These are phyloP conservation scores for Neogobius melanostomus DNA, from an alignment of 2,113 vertebrate genomes.

Conservation along the genomic window DNA sequence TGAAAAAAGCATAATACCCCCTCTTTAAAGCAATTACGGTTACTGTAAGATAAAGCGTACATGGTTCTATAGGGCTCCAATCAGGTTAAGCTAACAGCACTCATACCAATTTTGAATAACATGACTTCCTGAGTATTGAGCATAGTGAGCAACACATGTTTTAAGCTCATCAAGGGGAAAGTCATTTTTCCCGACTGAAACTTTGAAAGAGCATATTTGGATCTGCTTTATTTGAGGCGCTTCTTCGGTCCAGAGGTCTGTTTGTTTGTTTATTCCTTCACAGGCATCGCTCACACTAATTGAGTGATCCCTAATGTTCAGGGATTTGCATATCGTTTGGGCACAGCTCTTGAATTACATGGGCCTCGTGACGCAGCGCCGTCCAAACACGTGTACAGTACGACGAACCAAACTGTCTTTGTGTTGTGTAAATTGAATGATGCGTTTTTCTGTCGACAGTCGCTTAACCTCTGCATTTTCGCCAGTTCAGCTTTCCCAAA, in stretches of 20 bases:
- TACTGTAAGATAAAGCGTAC: not conserved
- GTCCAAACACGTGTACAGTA: too few species aligned
- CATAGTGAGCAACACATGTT: not conserved
- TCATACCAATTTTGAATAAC: slow-evolving; percentile 3
- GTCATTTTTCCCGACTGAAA: too few species aligned
- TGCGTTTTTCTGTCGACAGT: too few species aligned
- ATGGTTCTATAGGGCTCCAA: slow-evolving; percentile 4
- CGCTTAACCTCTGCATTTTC: not conserved
- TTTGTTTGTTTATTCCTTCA: not conserved
- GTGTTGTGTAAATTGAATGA: too few species aligned
- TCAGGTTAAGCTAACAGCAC: slow-evolving; percentile 9
- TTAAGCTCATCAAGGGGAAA: too few species aligned
- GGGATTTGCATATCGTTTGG: not conserved
- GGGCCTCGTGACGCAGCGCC: not conserved
- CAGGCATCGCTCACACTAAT: not conserved
- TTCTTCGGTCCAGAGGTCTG: not conserved
- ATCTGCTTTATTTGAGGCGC: not conserved
- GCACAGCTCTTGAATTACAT: not conserved
- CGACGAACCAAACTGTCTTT: too few species aligned
- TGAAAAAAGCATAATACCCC: too few species aligned
- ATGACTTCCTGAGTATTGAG: not conserved
- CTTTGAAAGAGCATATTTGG: not conserved
- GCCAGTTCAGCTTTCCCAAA: too few species aligned
- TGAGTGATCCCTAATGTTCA: not conserved
- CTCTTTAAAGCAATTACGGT: not conserved